Evolutionary conservation across 2,888 invertebrate species (phyloP).

Genomic region (Phragmatobia fuliginosa): DNA sequence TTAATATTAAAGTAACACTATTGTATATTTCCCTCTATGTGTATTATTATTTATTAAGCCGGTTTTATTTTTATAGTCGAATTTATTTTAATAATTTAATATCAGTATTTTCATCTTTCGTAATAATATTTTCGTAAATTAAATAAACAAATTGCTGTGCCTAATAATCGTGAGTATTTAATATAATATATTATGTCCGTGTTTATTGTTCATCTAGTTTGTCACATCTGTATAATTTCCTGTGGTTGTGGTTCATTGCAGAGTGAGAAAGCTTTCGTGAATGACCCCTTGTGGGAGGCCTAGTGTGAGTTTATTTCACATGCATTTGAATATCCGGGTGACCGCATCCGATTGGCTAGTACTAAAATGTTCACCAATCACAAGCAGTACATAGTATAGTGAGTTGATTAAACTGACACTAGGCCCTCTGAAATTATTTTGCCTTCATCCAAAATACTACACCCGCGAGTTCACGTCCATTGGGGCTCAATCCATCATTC

Average conservation of each 20-base stretch:
- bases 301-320: background rate
- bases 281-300: background rate
- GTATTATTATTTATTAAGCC: too few species aligned
- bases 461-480: conserved; percentile 19
- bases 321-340: too few species aligned
- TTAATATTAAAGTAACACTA: background rate
- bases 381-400: too few species aligned
- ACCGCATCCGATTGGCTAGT: too few species aligned
- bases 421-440: background rate
- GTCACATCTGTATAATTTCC: background rate
- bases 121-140: background rate
- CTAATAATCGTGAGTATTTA: background rate
- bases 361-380: too few species aligned
- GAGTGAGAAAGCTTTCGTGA: background rate
- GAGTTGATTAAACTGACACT: too few species aligned
- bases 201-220: background rate
- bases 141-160: background rate
- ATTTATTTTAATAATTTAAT: background rate
- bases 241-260: background rate
- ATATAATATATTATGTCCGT: background rate
- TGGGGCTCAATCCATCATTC: background rate
- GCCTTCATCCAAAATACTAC: background rate
- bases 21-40: too few species aligned
- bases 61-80: too few species aligned
- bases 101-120: background rate